Base-by-base conservation (phyloP, 2,797 vertebrate species). In the Champsocephalus esox region DNA sequence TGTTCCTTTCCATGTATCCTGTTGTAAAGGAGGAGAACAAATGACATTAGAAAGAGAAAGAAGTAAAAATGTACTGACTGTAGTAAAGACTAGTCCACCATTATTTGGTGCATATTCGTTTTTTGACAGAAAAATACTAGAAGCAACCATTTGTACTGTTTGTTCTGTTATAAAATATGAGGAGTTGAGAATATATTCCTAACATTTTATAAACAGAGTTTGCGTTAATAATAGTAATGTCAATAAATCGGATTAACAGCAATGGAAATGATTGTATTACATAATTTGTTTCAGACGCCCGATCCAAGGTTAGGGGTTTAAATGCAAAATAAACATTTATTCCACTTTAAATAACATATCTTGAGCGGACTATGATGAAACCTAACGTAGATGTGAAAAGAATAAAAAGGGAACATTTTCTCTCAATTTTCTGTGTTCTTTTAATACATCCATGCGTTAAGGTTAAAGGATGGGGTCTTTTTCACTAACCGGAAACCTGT, bases 401-500 rank as follows among this genome's bases (percentile, higher is more conserved):
- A 45, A 38, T 0, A 21, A 32, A 32, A 43, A 65, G 16, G 7
- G 2, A 1, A 0, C 14, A 32, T 34, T 16, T 28, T 43, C 0
- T 7, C 34, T 9, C n/a, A 24, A 24, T 6, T 17, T 3, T 32
- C 9, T 14, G 13, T 28, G 58, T 32, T 13, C 52, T 38, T 38
- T 9, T 38, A 38, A 38, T 38, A 38, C 34, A 38, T 38, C 34
- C 34, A 38, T 34, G 44, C 24, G 24, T 24, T 24, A 24, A 24
- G 24, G 17, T n/a, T 48, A 34, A 56, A 24, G 14, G 14, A 12
- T 5, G 11, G 51, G 11, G 17, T 61, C 21, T 38, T 61, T 41
- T 61, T 51, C 43, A 51, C 17, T 73, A n/a, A 24, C 84, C 86
- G 91, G 92, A 94, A 89, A 59, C 21, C 0, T n/a, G 63, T 52